Conservation (phyloP, 2,113 vertebrate species). For the Cricetomys ansorgei region DNA sequence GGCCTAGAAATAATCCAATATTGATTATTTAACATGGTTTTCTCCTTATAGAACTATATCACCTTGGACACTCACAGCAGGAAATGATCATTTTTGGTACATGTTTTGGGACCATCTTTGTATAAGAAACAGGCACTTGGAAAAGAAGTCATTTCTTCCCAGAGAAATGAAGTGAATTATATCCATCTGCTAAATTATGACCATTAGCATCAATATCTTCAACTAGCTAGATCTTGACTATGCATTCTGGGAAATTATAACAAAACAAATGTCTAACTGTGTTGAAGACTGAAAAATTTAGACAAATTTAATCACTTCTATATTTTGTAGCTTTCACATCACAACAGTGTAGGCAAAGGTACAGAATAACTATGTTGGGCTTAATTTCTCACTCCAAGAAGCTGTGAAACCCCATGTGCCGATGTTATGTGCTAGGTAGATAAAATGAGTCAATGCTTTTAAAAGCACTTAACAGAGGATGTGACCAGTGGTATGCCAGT, state of each 20-base stretch:
- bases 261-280: background rate
- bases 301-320: background rate
- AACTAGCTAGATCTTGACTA: background rate
- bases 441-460: background rate
- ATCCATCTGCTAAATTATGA: slow-evolving; percentile 6
- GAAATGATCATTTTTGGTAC: slow-evolving; percentile 23
- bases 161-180: slow-evolving; percentile 21
- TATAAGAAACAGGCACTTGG: slow-evolving; percentile 29
- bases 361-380: background rate
- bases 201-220: background rate
- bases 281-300: background rate
- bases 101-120: background rate
- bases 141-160: slow-evolving; percentile 23
- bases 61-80: background rate
- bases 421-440: background rate
- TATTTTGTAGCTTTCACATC: background rate
- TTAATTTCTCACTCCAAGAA: background rate
- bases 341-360: background rate
- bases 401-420: fast-evolving
- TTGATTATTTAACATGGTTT: background rate
- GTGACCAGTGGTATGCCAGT: background rate
- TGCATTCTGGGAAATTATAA: slow-evolving; percentile 15
- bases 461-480: background rate
- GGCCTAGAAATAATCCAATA: background rate
- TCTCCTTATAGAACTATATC: background rate